Percentiles rank a stretch among this genome's conserved stretches.
Evolutionary conservation across 2,797 vertebrate genomes (phyloP).

Genomic region (Clarias fuscus): DNA sequence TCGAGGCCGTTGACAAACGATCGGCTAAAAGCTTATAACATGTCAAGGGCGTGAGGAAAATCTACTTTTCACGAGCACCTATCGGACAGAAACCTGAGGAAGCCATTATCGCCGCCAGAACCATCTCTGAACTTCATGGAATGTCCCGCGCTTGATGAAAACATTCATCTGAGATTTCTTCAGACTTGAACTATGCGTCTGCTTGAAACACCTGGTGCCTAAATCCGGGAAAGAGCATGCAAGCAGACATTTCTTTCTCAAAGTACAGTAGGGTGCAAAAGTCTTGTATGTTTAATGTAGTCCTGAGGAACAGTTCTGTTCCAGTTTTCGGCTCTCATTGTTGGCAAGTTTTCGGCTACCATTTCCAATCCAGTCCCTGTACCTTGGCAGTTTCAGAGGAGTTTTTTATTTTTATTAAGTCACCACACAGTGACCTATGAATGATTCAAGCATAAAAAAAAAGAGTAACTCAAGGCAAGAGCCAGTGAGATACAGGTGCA

Average conservation of each 20-base stretch:
- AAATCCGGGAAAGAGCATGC: neutral
- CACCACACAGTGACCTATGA: no score
- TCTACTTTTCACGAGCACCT: neutral
- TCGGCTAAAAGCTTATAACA: neutral
- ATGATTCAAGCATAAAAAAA: no score
- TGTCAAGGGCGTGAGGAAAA: neutral
- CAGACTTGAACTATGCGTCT: neutral
- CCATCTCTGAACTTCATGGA: conserved; percentile 20
- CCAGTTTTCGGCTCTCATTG: no score
- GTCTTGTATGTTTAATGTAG: no score
- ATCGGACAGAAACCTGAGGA: neutral
- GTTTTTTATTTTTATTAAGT: no score
- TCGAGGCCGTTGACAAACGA: neutral
- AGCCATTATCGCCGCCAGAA: conserved; percentile 6
- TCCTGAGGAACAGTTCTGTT: no score
- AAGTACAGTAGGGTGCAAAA: neutral
- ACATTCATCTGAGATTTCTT: conserved; percentile 10
- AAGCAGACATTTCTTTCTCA: neutral
- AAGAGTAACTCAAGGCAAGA: no score
- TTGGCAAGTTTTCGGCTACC: no score
- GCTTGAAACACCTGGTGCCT: neutral
- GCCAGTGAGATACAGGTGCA: no score
- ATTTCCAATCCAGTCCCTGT: no score
- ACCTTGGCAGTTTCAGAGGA: no score
- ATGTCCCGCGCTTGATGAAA: conserved; percentile 30